phyloP scores from a whole-genome alignment of 1,140 invertebrate species.

The Penaeus vannamei region DNA sequence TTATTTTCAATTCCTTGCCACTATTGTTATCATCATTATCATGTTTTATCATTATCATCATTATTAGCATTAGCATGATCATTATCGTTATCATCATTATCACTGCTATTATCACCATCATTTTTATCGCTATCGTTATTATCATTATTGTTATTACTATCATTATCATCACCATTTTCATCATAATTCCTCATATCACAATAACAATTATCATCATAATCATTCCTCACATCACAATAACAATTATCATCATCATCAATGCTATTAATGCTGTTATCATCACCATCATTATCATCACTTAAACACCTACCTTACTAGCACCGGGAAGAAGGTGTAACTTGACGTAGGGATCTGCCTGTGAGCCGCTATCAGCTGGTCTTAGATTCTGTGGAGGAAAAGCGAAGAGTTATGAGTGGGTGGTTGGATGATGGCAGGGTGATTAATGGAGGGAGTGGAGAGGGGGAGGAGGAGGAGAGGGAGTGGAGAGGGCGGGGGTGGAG shows the following conservation, averaged over 20 bases:
- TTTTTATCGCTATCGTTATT: too few species aligned
- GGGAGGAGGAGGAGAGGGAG: background rate
- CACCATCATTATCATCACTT: background rate
- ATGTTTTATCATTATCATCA: slow-evolving; percentile 5
- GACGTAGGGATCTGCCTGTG: slow-evolving; percentile 77
- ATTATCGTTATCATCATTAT: too few species aligned
- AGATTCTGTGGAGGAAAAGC: slow-evolving; percentile 48
- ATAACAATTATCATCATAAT: background rate
- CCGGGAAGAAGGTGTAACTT: slow-evolving; percentile 76
- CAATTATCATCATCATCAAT: too few species aligned
- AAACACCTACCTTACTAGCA: slow-evolving; percentile 73
- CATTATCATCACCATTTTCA: background rate
- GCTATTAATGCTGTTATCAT: too few species aligned
- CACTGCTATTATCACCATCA: too few species aligned
- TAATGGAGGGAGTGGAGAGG: background rate
- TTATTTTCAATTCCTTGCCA: too few species aligned
- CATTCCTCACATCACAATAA: too few species aligned
- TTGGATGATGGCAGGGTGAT: background rate
- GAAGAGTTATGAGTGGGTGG: background rate
- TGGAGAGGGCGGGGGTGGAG: background rate
- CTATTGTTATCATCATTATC: background rate
- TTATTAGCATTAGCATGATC: background rate
- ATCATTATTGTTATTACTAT: too few species aligned
- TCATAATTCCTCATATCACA: background rate
- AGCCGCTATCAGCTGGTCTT: slow-evolving; percentile 70